A percentile compares a stretch with the other conserved stretches of the same genome.
These are phyloP conservation scores for Pantelozetes paolii DNA, from an alignment of 2,888 invertebrate genomes.

Conservation along the genomic window DNA sequence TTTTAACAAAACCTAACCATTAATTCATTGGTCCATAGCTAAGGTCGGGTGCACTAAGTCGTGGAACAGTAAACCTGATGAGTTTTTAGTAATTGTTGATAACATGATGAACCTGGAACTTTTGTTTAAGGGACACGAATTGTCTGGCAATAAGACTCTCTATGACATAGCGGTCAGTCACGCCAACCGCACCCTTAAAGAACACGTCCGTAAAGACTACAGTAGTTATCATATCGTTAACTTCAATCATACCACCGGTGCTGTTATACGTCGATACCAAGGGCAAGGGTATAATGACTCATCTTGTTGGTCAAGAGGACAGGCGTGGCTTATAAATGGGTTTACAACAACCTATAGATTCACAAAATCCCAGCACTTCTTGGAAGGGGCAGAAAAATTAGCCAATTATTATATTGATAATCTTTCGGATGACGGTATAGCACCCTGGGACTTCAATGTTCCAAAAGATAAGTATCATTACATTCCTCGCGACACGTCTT, in stretches of 20 bases:
- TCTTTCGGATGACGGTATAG: neutral
- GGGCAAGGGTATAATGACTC: constrained; percentile 14
- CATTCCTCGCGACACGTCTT: constrained; percentile 23
- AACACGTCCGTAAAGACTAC: constrained; percentile 9
- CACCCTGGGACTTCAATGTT: constrained; percentile 5
- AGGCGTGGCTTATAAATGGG: constrained; percentile 20
- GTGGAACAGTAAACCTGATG: neutral
- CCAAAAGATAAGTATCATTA: constrained; percentile 11
- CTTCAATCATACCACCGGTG: neutral
- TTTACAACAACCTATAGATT: constrained; percentile 1
- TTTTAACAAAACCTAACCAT: neutral
- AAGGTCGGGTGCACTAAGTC: constrained; percentile 21
- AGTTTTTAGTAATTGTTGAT: constrained; percentile 24
- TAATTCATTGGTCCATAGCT: neutral
- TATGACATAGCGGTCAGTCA: constrained; percentile 27
- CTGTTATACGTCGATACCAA: neutral
- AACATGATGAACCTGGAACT: constrained; percentile 38
- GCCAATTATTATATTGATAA: neutral
- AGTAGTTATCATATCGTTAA: constrained; percentile 22
- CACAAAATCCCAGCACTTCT: neutral
- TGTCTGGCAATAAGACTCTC: constrained; percentile 11
- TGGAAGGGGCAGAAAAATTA: neutral
- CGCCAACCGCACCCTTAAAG: constrained; percentile 21
- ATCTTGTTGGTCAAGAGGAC: constrained; percentile 24
- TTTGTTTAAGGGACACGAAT: neutral